A percentile compares a stretch with the other conserved stretches of the same genome.
phyloP scores from a whole-genome alignment of 2,113 vertebrate species.

The Arenaria interpres region DNA sequence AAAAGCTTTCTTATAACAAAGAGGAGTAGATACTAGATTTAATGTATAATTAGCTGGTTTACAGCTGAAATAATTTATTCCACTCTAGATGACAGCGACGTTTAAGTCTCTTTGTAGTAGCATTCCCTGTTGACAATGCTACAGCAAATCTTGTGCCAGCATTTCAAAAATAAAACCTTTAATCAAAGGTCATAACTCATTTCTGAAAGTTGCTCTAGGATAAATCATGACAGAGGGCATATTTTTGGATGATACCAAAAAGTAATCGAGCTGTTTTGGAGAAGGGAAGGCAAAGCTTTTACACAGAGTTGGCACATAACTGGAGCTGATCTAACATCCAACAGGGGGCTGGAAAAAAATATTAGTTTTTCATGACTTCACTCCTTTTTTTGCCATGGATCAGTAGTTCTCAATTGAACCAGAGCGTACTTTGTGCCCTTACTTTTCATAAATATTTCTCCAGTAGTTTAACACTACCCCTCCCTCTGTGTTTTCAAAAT shows the following conservation, averaged over 20 bases:
- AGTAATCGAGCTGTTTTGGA: not conserved
- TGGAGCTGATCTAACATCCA: not conserved
- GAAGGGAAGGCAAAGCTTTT: not conserved
- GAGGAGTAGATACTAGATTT: not conserved
- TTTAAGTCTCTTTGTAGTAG: not conserved
- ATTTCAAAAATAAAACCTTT: constrained; percentile 21
- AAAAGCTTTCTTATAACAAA: not conserved
- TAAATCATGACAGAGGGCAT: not conserved
- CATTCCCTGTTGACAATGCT: not conserved
- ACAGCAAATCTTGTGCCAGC: not conserved
- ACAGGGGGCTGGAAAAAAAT: not conserved
- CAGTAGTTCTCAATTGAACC: not conserved
- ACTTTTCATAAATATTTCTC: not conserved
- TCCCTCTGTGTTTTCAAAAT: not conserved
- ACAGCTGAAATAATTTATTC: constrained; percentile 35
- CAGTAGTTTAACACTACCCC: not conserved
- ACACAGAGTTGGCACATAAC: not conserved
- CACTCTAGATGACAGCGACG: not conserved
- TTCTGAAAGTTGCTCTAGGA: not conserved
- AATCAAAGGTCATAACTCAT: not conserved
- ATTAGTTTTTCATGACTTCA: not conserved
- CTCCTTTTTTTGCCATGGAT: not conserved
- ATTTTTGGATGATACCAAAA: not conserved
- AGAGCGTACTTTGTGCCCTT: not conserved
- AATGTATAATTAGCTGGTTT: not conserved